phyloP scores from a whole-genome alignment of 35 echinoderm and acorn worm species.

The Apostichopus japonicus region DNA sequence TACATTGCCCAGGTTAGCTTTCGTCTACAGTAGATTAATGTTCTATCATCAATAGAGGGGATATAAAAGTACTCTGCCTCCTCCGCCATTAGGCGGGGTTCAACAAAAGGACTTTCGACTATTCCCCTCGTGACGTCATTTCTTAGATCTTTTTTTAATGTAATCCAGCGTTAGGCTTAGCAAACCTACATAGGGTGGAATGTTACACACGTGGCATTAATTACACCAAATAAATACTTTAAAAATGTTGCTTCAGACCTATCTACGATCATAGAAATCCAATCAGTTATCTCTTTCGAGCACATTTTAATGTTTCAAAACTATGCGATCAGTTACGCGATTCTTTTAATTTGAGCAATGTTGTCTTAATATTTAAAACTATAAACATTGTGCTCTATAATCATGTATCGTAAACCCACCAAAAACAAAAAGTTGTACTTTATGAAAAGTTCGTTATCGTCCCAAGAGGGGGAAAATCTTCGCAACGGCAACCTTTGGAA shows the following conservation, averaged over 20 bases:
- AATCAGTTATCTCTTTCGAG: background rate
- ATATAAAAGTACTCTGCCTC: constrained; percentile 7
- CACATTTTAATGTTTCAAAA: background rate
- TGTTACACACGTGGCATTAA: constrained; percentile 27
- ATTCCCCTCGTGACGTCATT: constrained; percentile 2
- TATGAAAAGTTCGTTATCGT: background rate
- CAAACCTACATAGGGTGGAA: background rate
- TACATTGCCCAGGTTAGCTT: background rate
- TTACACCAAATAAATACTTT: constrained; percentile 26
- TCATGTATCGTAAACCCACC: background rate
- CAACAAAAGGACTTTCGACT: background rate
- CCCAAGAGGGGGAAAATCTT: background rate
- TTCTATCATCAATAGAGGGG: background rate
- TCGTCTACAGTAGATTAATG: background rate
- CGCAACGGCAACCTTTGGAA: background rate
- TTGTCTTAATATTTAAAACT: background rate
- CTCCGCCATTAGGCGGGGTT: background rate
- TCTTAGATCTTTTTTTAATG: background rate
- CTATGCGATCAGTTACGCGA: background rate
- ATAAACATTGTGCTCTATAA: background rate
- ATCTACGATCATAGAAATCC: too few relatives aligned
- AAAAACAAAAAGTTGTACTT: background rate
- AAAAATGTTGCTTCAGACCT: background rate
- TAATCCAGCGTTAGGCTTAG: background rate
- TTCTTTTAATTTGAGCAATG: too few relatives aligned